Evolutionary conservation across 2,113 vertebrate species (phyloP), one percentile per base, ranked within the genome.

Genomic region (Naja naja): DNA sequence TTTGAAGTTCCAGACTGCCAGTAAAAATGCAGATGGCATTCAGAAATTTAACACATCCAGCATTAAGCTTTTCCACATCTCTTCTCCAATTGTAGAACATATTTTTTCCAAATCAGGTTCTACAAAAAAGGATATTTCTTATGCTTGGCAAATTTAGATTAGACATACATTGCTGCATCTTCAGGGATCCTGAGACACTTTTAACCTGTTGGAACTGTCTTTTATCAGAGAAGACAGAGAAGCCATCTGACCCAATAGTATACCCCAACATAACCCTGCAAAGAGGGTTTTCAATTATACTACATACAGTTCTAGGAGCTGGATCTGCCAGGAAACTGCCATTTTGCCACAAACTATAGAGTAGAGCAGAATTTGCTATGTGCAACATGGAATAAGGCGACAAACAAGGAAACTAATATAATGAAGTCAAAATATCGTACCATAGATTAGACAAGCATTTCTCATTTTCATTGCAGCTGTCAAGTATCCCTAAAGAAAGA

Each of bases 1-100:
- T 98, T 98, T 98, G 98, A 98, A 98, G 97, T 98, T 94, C 95
- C 97, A 98, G 96, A 96, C 94, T 45, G 96, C 96, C 97, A 97
- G 98, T 98, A 98, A 98, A 98, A 98, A 95, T 95, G 96, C 98
- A 98, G 98, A 97, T 98, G 98, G 97, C 96, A 97, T 96, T 97
- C 96, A 96, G 93, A 95, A 95, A 95, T 95, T 95, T 94, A 95
- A 93, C 22, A 91, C 93, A 96, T 97, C 96, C 97, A 97, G 97
- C 95, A 95, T 34, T 96, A 95, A 97, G 95, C 93, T 97, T 97
- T 98, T 96, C 95, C 96, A 88, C 93, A 85, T 90, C 94, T 89
- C 2, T 90, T 95, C 74, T 90, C 96, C 92, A 91, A 92, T 93
- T 85, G 94, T 94, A 93, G 95, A 95, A 96, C 95, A 89, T 91